These are phyloP conservation scores for Ailurus styani DNA, from an alignment of 2,113 vertebrate genomes.

Conservation along the genomic window DNA sequence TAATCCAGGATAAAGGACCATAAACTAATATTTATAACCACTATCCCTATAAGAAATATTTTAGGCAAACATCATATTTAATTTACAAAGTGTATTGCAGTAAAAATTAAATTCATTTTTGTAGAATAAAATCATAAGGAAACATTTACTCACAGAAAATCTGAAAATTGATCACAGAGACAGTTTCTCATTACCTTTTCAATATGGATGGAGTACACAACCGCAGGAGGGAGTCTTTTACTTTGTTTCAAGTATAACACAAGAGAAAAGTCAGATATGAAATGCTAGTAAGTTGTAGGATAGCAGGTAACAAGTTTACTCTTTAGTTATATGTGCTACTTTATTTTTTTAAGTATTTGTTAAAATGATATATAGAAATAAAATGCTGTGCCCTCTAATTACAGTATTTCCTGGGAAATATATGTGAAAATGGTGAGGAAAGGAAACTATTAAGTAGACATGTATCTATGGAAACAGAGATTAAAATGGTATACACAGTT, in stretches of 20 bases:
- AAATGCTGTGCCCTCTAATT: not conserved
- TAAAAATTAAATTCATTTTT: not conserved
- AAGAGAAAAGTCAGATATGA: not conserved
- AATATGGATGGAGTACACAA: not conserved
- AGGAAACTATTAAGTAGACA: not conserved
- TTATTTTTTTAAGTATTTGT: not conserved
- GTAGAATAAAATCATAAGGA: not conserved
- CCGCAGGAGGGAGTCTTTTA: not conserved
- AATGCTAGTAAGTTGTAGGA: not conserved
- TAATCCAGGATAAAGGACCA: not conserved
- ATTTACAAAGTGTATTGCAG: not conserved
- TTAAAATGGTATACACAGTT: not conserved
- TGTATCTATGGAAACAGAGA: not conserved
- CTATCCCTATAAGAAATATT: not conserved
- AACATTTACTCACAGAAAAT: slow-evolving; percentile 10
- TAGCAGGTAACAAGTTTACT: not conserved
- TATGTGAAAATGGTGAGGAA: not conserved
- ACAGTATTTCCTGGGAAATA: not conserved
- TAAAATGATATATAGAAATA: not conserved
- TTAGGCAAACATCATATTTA: not conserved
- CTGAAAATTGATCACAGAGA: not conserved
- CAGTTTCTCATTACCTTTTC: not conserved
- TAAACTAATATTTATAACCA: not conserved
- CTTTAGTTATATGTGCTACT: not conserved
- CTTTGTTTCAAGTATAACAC: not conserved